These are phyloP conservation scores for Clupea harengus DNA, from an alignment of 2,113 vertebrate species.

Conservation along the genomic window DNA sequence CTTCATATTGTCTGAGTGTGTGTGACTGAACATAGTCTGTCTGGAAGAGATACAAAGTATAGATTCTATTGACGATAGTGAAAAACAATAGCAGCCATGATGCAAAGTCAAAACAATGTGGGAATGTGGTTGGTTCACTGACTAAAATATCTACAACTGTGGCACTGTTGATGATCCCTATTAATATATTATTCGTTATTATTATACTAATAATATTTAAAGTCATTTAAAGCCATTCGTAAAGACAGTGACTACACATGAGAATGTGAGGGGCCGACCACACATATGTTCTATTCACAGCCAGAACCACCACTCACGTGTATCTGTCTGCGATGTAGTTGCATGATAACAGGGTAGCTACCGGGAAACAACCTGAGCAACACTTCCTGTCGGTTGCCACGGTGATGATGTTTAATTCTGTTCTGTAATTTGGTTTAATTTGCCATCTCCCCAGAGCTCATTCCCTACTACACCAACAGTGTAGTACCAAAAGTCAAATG, in stretches of 20 bases:
- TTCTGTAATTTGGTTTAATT: too few species aligned
- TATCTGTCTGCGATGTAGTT: constrained; percentile 70
- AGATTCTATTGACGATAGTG: too few species aligned
- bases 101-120: not conserved
- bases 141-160: not conserved
- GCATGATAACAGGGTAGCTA: constrained; percentile 74
- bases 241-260: not conserved
- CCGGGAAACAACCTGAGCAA: constrained; percentile 77
- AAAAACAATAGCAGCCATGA: too few species aligned
- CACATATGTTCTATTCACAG: not conserved
- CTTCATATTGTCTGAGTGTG: not conserved
- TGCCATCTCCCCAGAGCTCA: constrained; percentile 32
- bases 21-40: not conserved
- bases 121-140: not conserved
- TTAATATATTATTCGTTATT: too few species aligned
- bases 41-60: not conserved
- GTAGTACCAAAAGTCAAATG: not conserved
- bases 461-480: not conserved
- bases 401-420: constrained; percentile 62
- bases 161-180: not conserved
- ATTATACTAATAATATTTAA: not conserved
- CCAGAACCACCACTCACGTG: not conserved
- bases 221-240: not conserved
- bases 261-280: not conserved
- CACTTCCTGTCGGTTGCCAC: constrained; percentile 76